Evolutionary conservation across 2,888 invertebrate species (phyloP), one percentile per base, ranked within the genome.

Genomic region (Drosophila trichaetosa): DNA sequence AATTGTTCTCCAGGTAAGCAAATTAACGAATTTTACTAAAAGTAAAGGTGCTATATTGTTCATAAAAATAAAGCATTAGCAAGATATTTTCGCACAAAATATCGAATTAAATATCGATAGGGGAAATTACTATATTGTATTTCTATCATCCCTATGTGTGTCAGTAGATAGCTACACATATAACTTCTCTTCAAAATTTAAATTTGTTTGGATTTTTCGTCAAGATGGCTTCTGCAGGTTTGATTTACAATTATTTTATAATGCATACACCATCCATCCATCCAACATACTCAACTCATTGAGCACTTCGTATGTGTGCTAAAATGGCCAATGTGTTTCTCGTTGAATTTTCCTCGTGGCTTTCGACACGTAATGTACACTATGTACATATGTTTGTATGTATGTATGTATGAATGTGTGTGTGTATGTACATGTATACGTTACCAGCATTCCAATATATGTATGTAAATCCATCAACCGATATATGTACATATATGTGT

Each of bases 201-300:
- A 81, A 87, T 84, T 87, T 77, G 79, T 82, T 81, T 82, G 70
- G 80, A 76, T 75, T 66, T 86, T 87, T 91, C 94, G 94, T 94
- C 94, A 95, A 95, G 94, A 95, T 95, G 95, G 95, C 95, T 95
- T 95, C 95, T 94, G 94, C 95, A 95, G 95, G 95, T 95, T 95
- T 94, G 95, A 95, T 93, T 92, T 91, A 91, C 90, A 69, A 31
- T 24, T 42, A 58, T 24, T 56, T 31, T 51, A 24, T 52, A 27
- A 53, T 64, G 24, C 34, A 21, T 33, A 40, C 24, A 40, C n/a
- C 51, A 21, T n/a, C 21, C 16, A 48, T 29, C 24, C 8, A 24
- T 8, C 24, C 31, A 53, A 18, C 27, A 27, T 8, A 33, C 38
- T 21, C 16, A 6, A 24, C 49, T 52, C 4, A 29, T 48, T 21